These are phyloP conservation scores for Microvelia longipes DNA, from an alignment of 1,140 invertebrate genomes.

Conservation along the genomic window DNA sequence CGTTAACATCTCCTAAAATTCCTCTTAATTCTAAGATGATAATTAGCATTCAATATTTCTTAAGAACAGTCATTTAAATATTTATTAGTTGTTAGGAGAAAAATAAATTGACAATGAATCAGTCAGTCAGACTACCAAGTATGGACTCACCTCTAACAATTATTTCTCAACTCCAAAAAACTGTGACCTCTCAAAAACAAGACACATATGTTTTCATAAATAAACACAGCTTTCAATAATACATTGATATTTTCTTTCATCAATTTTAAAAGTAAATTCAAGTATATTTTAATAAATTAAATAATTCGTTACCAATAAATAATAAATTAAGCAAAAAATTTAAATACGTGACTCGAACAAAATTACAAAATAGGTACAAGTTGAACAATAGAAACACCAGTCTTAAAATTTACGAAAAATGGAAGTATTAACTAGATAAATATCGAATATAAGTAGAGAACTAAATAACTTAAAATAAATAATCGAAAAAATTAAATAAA, in stretches of 20 bases:
- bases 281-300: no score
- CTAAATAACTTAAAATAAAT: neutral
- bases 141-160: neutral
- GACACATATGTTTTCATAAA: neutral
- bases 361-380: neutral
- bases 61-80: no score
- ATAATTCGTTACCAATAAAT: no score
- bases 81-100: no score
- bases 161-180: neutral
- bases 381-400: neutral
- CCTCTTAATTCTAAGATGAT: no score
- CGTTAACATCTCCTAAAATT: no score
- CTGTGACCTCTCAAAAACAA: neutral
- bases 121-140: neutral
- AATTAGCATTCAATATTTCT: no score
- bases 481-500: neutral
- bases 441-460: neutral
- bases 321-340: no score
- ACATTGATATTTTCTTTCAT: no score
- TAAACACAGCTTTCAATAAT: neutral
- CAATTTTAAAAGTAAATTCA: no score
- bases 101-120: no score
- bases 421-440: neutral
- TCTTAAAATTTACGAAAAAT: neutral
- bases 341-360: neutral